A percentile compares a stretch with the other conserved stretches of the same genome.
phyloP scores from a whole-genome alignment of 1,140 invertebrate species.

The Acromyrmex echinatior region DNA sequence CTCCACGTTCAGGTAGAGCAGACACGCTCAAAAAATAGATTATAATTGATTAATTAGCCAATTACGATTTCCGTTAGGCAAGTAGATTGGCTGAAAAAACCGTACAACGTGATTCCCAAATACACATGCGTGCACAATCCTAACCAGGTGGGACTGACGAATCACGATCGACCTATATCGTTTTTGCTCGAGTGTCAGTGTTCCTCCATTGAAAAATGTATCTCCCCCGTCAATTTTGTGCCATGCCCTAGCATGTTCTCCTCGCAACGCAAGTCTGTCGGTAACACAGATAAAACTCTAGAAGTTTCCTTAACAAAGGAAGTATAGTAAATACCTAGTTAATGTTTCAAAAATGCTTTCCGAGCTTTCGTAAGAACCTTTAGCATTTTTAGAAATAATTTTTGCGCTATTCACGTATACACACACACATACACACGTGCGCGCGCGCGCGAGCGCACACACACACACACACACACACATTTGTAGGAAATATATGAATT shows the following conservation, averaged over 20 bases:
- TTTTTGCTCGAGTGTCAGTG: constrained; percentile 12
- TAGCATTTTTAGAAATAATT: not conserved
- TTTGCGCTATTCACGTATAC: not conserved
- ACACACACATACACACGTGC: too few relatives aligned
- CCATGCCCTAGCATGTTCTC: not conserved
- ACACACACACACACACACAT: not conserved
- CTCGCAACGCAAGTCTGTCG: not conserved
- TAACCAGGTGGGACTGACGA: constrained; percentile 14
- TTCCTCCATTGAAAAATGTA: not conserved
- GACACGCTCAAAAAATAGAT: not conserved
- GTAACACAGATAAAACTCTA: not conserved
- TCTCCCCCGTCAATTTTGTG: not conserved
- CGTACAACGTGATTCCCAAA: constrained; percentile 71
- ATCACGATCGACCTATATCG: not conserved
- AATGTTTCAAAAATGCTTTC: not conserved
- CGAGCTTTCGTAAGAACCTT: constrained; percentile 14
- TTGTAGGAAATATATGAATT: constrained; percentile 47
- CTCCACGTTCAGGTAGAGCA: constrained; percentile 26
- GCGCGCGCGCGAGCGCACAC: too few relatives aligned
- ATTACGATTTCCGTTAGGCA: constrained; percentile 62
- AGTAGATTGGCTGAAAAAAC: constrained; percentile 80
- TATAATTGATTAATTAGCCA: not conserved
- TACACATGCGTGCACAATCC: constrained; percentile 7
- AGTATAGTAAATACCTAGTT: constrained; percentile 7
- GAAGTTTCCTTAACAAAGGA: not conserved